phyloP scores from a whole-genome alignment of 2,113 vertebrate genomes.

The Henicopernis longicauda region DNA sequence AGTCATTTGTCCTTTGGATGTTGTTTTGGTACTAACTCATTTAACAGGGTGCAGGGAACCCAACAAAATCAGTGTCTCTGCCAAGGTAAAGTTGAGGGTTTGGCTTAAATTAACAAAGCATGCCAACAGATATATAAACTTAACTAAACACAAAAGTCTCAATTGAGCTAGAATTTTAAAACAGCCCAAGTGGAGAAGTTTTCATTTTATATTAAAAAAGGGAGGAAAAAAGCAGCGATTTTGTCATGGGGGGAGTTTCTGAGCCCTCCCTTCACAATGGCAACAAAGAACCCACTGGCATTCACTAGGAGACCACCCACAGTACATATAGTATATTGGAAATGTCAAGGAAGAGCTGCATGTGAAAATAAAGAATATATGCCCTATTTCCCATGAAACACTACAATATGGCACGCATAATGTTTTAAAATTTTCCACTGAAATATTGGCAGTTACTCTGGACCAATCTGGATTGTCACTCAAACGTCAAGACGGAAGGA shows the following conservation, averaged over 20 bases:
- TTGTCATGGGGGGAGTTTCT: not conserved
- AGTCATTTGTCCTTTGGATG: constrained; percentile 2
- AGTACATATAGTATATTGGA: not conserved
- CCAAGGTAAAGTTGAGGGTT: constrained; percentile 55
- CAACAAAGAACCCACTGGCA: not conserved
- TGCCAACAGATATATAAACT: constrained; percentile 49
- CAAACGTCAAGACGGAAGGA: not conserved
- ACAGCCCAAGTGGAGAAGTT: not conserved
- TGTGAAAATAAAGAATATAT: constrained; percentile 4
- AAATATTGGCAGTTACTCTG: not conserved
- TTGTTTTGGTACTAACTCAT: constrained; percentile 16
- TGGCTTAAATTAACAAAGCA: constrained; percentile 33
- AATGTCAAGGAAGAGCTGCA: constrained; percentile 6
- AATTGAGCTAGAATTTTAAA: not conserved
- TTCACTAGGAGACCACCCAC: not conserved
- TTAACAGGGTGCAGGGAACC: constrained; percentile 31
- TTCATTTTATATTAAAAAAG: constrained; percentile 1
- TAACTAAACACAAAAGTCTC: constrained; percentile 25
- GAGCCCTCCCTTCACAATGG: not conserved
- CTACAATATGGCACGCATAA: constrained; percentile 38
- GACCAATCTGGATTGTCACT: constrained; percentile 15
- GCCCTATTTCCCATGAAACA: constrained; percentile 25
- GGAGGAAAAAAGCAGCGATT: not conserved
- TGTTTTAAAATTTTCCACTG: constrained; percentile 24
- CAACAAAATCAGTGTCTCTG: constrained; percentile 30